Evolutionary conservation across 2,113 vertebrate genomes (phyloP), one percentile per base, ranked within the genome.

Genomic region (Thamnaconus septentrionalis): DNA sequence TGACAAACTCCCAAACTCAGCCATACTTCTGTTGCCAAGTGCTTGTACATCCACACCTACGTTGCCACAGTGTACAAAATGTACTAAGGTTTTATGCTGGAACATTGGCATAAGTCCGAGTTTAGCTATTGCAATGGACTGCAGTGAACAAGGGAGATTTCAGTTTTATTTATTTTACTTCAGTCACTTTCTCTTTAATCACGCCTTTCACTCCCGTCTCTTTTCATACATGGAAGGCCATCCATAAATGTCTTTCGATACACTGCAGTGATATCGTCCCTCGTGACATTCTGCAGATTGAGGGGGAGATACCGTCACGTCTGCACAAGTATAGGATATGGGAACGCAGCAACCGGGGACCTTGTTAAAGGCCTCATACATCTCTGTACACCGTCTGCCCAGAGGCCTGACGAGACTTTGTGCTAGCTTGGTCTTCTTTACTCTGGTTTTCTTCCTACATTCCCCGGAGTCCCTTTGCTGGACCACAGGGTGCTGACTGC

Each of bases 261-360:
- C 59, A 73, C 58, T 59, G 50, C 11, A 12, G 53, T 70, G 71
- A 85, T 83, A 76, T 85, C 79, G 71, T 81, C 56, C 73, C 79
- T 74, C 72, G 65, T 80, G 64, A 46, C 61, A 55, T 66, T 68
- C 83, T 49, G 76, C 71, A 82, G 85, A 88, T 83, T 39, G 73
- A 62, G 60, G 18, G n/a, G 11, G 18, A 62, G 61, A 70, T 76
- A 60, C 4, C 43, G 44, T 47, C 42, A 56, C 3, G 2, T 39
- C 46, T 53, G 31, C 64, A 50, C 71, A 66, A 64, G 45, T 67
- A 18, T 49, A 5, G 52, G 11, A 40, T 49, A 49, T 4, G 47
- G 10, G 3, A 8, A 49, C 8, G 10, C 7, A 58, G 46, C 62
- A 71, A 55, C 50, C n/a, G 44, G 72, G 65, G 69, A 63, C 39